Conservation (phyloP, 2,888 invertebrate species). For the Abrostola tripartita region DNA sequence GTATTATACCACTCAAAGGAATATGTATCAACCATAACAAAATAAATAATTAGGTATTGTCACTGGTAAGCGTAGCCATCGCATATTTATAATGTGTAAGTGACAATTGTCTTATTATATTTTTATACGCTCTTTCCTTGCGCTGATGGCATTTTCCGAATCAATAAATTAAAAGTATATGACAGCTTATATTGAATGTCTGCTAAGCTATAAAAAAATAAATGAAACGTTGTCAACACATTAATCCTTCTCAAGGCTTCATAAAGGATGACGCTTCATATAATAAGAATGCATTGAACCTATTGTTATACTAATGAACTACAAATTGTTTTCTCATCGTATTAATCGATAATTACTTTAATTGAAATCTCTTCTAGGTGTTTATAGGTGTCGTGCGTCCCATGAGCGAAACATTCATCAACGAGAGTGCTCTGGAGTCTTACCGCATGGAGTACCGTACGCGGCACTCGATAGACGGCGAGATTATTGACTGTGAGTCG, state of each 20-base stretch:
- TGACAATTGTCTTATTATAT: too few species aligned
- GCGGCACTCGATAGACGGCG: conserved; percentile 95
- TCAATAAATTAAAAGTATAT: too few species aligned
- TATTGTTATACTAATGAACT: conserved; percentile 26
- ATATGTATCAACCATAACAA: too few species aligned
- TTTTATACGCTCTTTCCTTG: too few species aligned
- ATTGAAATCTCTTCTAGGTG: conserved; percentile 67
- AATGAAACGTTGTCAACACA: conserved; percentile 13
- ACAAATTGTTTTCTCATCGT: conserved; percentile 13
- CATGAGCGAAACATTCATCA: conserved; percentile 87
- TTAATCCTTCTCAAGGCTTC: conserved; percentile 7
- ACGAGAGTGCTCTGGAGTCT: conserved; percentile 75
- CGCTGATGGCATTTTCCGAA: too few species aligned
- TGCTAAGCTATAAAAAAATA: conserved; percentile 8
- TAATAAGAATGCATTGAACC: conserved; percentile 5
- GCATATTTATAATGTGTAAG: too few species aligned
- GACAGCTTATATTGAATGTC: neutral
- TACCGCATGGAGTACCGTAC: conserved; percentile 95
- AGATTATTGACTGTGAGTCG: conserved; percentile 96
- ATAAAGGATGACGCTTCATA: conserved; percentile 6
- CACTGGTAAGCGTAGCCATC: too few species aligned
- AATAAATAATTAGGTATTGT: too few species aligned
- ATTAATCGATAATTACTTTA: conserved; percentile 23
- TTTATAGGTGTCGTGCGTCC: conserved; percentile 92
- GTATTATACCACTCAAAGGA: too few species aligned